These are phyloP conservation scores for Cosmopolites sordidus DNA, from an alignment of 2,888 invertebrate genomes.

Conservation along the genomic window DNA sequence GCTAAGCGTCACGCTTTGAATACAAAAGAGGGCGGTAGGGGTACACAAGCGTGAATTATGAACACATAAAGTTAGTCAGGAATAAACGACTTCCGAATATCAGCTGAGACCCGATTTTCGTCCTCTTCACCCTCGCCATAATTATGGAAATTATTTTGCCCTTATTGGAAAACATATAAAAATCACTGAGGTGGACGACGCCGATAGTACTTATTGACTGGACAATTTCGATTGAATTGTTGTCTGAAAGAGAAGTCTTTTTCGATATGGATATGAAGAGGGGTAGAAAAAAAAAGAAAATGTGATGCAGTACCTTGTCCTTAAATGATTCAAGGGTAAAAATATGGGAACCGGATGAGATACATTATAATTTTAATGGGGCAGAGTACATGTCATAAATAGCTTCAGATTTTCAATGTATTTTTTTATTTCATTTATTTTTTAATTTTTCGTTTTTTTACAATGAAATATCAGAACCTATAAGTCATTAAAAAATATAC, in stretches of 20 bases:
- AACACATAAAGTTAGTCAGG: conserved; percentile 30
- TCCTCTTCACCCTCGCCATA: conserved; percentile 20
- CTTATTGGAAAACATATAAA: conserved; percentile 23
- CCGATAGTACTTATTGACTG: conserved; percentile 24
- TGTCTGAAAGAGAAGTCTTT: not conserved
- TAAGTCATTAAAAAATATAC: too few relatives aligned
- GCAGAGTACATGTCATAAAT: too few relatives aligned
- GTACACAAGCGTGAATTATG: conserved; percentile 37
- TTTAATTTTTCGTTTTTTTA: too few relatives aligned
- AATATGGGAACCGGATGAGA: too few relatives aligned
- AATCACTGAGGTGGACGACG: conserved; percentile 18
- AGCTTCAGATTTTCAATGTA: too few relatives aligned
- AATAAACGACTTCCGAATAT: conserved; percentile 29
- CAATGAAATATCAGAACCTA: too few relatives aligned
- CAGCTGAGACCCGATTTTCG: conserved; percentile 22
- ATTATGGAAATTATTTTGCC: conserved; percentile 31
- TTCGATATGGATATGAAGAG: too few relatives aligned
- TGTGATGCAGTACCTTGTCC: too few relatives aligned
- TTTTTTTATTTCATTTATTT: too few relatives aligned
- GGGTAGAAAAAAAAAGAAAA: too few relatives aligned
- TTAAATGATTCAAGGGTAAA: too few relatives aligned
- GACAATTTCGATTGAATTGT: conserved; percentile 6
- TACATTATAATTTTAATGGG: too few relatives aligned
- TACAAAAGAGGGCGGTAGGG: conserved; percentile 24
- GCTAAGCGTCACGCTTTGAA: conserved; percentile 16